Base-by-base conservation (phyloP, 2,797 vertebrate species). In the Emydoidea blandingii region DNA sequence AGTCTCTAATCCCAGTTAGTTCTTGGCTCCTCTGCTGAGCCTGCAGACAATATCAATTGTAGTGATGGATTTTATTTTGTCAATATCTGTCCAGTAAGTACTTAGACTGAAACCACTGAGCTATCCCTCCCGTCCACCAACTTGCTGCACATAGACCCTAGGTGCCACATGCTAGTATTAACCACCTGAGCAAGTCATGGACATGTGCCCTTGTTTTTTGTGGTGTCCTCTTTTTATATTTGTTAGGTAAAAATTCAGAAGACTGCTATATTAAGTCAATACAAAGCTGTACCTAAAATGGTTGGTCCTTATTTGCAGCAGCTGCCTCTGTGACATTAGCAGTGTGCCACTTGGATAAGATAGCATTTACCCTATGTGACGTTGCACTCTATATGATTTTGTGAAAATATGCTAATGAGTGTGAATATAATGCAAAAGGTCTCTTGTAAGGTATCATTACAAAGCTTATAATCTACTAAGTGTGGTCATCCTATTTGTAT, bases 271-370 rank as follows among this genome's bases (percentile, higher is more conserved):
- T 68, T 31, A 56, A 53, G 79, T 47, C 52, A 29, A 74, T 18
- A 47, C 3, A 44, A 78, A 90, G 87, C 53, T 87, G 8, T 41
- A 56, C 83, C 62, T 4, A 4, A 79, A 87, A 21, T 49, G 44
- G 8, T 31, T 88, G 85, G 8, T 85, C 16, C 11, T 50, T 59
- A 5, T 62, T 86, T 54, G 52, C 14, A 37, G 1, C 0, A 0
- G 52, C 89, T 86, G 86, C 0, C 72, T 83, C 53, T 85, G 78
- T 78, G 78, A 78, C 54, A 78, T 78, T 88, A 86, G 41, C 86
- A 91, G 57, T 27, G 0, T 0, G 0, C 47, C 82, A 7, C 56
- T 81, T 86, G 83, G 65, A 62, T 83, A 18, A 5, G 15, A 7
- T 1, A 54, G 89, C 56, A 56, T 37, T 4, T 29, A 47, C 47